Conservation (phyloP, 2,113 vertebrate genomes). For the Podarcis raffonei region DNA sequence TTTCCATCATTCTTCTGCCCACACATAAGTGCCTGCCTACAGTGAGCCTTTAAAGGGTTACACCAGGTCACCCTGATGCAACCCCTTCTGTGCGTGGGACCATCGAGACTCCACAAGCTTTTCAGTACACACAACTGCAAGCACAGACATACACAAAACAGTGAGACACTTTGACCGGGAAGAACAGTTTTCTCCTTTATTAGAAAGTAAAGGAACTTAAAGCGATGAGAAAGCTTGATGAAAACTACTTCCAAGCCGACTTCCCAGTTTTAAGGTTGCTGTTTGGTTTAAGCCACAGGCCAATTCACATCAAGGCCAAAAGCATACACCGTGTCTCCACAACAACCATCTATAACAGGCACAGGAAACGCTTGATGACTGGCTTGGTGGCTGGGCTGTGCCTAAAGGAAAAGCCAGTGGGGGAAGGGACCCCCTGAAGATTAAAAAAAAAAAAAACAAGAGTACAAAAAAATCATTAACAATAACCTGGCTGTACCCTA, state of each 20-base stretch:
- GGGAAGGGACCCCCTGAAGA: not conserved
- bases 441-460: not conserved
- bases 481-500: not conserved
- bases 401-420: not conserved
- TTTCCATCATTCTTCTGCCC: not conserved
- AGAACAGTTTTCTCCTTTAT: not conserved
- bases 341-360: not conserved
- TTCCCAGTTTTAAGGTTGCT: not conserved
- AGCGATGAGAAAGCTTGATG: not conserved
- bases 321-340: not conserved
- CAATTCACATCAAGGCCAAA: not conserved
- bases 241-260: not conserved
- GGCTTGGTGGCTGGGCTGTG: not conserved
- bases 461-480: not conserved
- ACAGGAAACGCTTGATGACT: not conserved
- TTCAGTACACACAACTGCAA: not conserved
- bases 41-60: not conserved
- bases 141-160: not conserved
- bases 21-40: rapidly evolving
- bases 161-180: not conserved
- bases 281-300: not conserved
- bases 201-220: not conserved
- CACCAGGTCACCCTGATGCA: not conserved
- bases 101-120: not conserved
- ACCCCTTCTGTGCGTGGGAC: not conserved